A percentile compares a stretch with the other conserved stretches of the same genome.
Conservation (phyloP, 35 echinoderm and acorn worm species). For the Chiridota heheva region DNA sequence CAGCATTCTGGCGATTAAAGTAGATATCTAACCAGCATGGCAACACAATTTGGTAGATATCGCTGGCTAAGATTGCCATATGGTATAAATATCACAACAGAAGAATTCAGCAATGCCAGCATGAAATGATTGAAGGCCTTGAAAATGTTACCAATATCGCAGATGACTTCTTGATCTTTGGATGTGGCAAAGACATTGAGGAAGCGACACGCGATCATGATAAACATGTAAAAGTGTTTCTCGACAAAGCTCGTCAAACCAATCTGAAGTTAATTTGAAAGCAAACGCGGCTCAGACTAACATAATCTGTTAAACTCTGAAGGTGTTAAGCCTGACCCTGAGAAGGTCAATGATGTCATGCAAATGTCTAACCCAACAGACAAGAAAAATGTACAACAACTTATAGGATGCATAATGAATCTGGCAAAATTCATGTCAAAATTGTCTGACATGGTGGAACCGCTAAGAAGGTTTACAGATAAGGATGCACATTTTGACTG, state of each 20-base stretch:
- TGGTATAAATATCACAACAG: slow-evolving; percentile 4
- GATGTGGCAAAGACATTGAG: neutral
- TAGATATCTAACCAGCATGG: slow-evolving; percentile 29
- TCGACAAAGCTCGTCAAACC: neutral
- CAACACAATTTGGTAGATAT: slow-evolving; percentile 45
- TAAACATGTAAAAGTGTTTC: neutral
- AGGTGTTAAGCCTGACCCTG: slow-evolving; percentile 15
- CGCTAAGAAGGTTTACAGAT: slow-evolving; percentile 12
- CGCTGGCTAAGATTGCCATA: slow-evolving; percentile 41
- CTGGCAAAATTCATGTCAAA: slow-evolving; percentile 28
- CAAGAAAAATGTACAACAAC: slow-evolving; percentile 25
- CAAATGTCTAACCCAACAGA: slow-evolving; percentile 35
- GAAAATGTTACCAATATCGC: neutral
- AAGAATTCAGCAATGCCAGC: slow-evolving; percentile 11
- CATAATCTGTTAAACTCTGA: neutral
- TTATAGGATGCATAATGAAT: slow-evolving; percentile 13
- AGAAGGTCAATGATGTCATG: neutral
- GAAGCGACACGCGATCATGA: slow-evolving; percentile 18
- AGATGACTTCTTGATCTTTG: slow-evolving; percentile 26
- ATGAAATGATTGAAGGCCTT: slow-evolving; percentile 11
- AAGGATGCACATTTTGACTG: slow-evolving; percentile 45
- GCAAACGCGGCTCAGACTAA: neutral
- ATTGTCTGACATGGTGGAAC: neutral
- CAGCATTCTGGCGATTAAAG: neutral
- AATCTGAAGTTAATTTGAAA: slow-evolving; percentile 39